These are phyloP conservation scores for Holcopasites calliopsidis DNA, from an alignment of 1,140 invertebrate species.

Conservation along the genomic window DNA sequence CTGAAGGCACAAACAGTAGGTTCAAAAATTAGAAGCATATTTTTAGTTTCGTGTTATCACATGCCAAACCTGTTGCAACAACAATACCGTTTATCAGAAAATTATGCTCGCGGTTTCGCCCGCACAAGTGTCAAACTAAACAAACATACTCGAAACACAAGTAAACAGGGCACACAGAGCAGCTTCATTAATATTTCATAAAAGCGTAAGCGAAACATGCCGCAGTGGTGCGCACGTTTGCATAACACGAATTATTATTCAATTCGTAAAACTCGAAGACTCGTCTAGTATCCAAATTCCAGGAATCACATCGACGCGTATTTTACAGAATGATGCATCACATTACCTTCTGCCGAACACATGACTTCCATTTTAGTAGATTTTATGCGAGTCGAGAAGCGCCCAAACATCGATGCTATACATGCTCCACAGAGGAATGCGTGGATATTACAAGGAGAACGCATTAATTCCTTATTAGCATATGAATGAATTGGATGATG, in stretches of 20 bases:
- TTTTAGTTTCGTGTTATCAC: too few relatives aligned
- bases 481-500: constrained; percentile 26
- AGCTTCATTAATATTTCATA: constrained; percentile 23
- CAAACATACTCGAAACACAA: background rate
- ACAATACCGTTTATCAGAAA: background rate
- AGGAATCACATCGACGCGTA: background rate
- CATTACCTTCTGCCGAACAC: background rate
- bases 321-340: background rate
- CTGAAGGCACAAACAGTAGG: too few relatives aligned
- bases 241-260: constrained; percentile 22
- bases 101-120: background rate
- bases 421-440: background rate
- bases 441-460: background rate
- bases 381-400: background rate
- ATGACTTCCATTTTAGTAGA: background rate
- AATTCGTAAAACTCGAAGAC: background rate
- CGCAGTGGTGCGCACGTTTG: background rate
- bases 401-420: constrained; percentile 10
- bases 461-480: constrained; percentile 48
- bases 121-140: background rate
- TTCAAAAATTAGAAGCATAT: too few relatives aligned
- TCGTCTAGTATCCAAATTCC: background rate
- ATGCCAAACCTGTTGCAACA: background rate
- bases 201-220: background rate
- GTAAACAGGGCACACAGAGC: background rate